phyloP scores from a whole-genome alignment of 2,797 vertebrate species.

The Eurystomus glaucurus region DNA sequence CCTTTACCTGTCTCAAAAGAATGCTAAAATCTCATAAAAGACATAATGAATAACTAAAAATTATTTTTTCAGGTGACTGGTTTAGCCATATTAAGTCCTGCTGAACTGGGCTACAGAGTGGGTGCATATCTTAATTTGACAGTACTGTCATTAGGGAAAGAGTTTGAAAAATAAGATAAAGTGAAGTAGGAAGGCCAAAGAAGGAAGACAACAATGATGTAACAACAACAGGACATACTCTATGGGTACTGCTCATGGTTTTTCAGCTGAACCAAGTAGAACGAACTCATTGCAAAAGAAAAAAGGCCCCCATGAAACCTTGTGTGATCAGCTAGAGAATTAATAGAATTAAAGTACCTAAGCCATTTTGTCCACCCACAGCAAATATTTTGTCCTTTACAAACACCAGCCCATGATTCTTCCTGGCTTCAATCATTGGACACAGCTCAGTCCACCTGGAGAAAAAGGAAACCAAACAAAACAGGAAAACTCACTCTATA shows the following conservation, averaged over 20 bases:
- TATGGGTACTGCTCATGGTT: neutral
- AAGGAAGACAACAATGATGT: neutral
- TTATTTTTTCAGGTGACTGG: neutral
- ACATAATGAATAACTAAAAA: neutral
- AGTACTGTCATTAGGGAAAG: neutral
- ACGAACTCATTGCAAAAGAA: neutral
- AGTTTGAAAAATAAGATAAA: neutral
- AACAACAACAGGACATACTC: neutral
- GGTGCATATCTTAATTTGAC: neutral
- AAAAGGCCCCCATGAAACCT: neutral
- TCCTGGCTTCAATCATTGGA: constrained; percentile 95
- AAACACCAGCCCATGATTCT: constrained; percentile 96
- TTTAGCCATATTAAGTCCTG: neutral
- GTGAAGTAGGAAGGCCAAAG: neutral
- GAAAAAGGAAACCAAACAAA: neutral
- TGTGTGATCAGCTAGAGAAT: neutral
- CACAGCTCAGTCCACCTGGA: constrained; percentile 95
- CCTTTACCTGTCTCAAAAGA: neutral
- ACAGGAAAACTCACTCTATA: neutral
- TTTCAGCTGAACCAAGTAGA: neutral
- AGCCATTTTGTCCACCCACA: constrained; percentile 93
- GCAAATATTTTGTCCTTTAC: constrained; percentile 97
- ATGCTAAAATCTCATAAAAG: neutral
- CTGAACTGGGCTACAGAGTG: neutral
- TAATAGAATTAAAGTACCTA: constrained; percentile 84